Evolutionary conservation across 1,140 invertebrate species (phyloP).

Genomic region (Drosophila triauraria): DNA sequence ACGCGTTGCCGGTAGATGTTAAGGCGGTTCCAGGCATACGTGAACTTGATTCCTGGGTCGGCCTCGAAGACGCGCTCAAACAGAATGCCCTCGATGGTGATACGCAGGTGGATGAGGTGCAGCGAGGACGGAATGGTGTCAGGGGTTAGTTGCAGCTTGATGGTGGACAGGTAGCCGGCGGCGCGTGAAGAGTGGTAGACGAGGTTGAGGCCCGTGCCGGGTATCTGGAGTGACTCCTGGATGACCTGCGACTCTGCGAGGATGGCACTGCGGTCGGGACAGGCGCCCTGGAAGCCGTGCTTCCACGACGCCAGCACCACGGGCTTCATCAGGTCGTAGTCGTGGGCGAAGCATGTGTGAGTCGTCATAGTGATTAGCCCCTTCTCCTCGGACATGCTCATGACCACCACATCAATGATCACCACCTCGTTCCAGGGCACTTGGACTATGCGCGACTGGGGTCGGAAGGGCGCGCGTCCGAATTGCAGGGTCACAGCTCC

Average conservation of each 20-base stretch:
- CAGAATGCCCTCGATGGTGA: slow-evolving; percentile 96
- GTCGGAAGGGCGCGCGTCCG: slow-evolving; percentile 95
- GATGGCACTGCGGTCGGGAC: slow-evolving; percentile 96
- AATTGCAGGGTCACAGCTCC: slow-evolving; percentile 97
- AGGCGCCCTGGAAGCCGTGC: slow-evolving; percentile 97
- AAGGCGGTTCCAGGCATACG: slow-evolving; percentile 97
- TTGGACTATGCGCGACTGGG: slow-evolving; percentile 95
- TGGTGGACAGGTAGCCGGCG: slow-evolving; percentile 96
- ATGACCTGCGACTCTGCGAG: slow-evolving; percentile 97
- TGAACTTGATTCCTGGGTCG: slow-evolving; percentile 97
- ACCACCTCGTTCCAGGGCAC: slow-evolving; percentile 99
- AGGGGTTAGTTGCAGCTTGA: slow-evolving; percentile 96
- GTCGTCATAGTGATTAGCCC: slow-evolving; percentile 86
- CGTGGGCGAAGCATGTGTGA: slow-evolving; percentile 94
- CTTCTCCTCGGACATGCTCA: slow-evolving; percentile 94
- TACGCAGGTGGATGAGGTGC: slow-evolving; percentile 94
- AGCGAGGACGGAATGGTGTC: slow-evolving; percentile 92
- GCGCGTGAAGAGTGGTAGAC: slow-evolving; percentile 97
- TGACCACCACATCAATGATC: slow-evolving; percentile 94
- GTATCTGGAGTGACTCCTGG: slow-evolving; percentile 96
- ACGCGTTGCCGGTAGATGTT: slow-evolving; percentile 99
- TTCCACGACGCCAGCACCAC: slow-evolving; percentile 98
- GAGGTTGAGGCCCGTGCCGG: slow-evolving; percentile 95
- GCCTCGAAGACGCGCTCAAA: slow-evolving; percentile 98
- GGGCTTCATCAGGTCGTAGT: slow-evolving; percentile 97